phyloP scores from a whole-genome alignment of 2,888 invertebrate genomes.

The Morpho helenor region DNA sequence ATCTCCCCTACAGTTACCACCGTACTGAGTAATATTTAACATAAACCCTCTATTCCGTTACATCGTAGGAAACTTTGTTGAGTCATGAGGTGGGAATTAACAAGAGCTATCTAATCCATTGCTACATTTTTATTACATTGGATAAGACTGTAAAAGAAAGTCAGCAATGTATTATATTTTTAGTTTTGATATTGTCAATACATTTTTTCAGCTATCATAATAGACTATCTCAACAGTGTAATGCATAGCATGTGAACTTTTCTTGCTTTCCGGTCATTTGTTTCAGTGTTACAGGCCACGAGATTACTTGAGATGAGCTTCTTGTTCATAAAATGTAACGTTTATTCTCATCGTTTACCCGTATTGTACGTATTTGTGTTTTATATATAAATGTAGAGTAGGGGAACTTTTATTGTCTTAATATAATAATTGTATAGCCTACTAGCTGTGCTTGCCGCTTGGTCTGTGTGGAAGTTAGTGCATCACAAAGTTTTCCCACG shows the following conservation, averaged over 20 bases:
- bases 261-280: conserved; percentile 22
- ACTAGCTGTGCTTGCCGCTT: too few relatives aligned
- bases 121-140: not conserved
- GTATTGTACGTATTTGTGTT: not conserved
- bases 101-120: conserved; percentile 8
- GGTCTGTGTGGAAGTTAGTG: too few relatives aligned
- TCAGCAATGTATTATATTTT: conserved; percentile 1
- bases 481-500: too few relatives aligned
- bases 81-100: not conserved
- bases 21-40: conserved; percentile 41
- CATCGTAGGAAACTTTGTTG: conserved; percentile 10
- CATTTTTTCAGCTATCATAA: not conserved
- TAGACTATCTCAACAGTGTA: conserved; percentile 17
- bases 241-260: conserved; percentile 16
- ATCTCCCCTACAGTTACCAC: conserved; percentile 47
- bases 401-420: not conserved
- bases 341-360: conserved; percentile 3
- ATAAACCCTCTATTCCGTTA: conserved; percentile 12
- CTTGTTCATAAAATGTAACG: conserved; percentile 7
- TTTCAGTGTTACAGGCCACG: conserved; percentile 18
- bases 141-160: not conserved
- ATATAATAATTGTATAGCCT: too few relatives aligned
- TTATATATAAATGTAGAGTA: not conserved
- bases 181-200: not conserved
- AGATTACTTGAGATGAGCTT: conserved; percentile 13